A percentile compares a stretch with the other conserved stretches of the same genome.
Evolutionary conservation across 2,888 invertebrate genomes (phyloP).

Genomic region (Acholoe squamosa): DNA sequence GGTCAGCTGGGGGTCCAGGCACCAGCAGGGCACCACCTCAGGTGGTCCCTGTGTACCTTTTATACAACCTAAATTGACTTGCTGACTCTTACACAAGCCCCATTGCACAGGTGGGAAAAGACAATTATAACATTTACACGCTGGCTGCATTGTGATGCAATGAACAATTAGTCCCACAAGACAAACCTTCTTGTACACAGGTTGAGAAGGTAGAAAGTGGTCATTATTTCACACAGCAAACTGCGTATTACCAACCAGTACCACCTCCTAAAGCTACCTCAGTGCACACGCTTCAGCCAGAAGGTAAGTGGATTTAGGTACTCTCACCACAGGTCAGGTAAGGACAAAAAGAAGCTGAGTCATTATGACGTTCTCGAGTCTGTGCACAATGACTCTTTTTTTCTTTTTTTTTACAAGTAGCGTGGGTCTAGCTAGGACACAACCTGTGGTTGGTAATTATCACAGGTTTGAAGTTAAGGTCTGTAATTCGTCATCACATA

Average conservation of each 20-base stretch:
- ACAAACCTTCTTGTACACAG: not conserved
- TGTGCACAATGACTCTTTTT: too few species aligned
- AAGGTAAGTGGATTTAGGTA: not conserved
- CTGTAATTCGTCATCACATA: too few species aligned
- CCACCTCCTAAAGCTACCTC: not conserved
- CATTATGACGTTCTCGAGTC: too few species aligned
- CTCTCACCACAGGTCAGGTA: not conserved
- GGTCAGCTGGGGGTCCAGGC: not conserved
- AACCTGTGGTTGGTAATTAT: too few species aligned
- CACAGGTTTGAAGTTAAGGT: too few species aligned
- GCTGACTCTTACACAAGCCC: not conserved
- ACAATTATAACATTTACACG: not conserved
- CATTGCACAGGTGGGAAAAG: not conserved
- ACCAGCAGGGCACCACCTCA: too few species aligned
- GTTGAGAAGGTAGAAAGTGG: not conserved
- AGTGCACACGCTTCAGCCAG: not conserved
- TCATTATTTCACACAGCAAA: not conserved
- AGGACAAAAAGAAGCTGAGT: not conserved
- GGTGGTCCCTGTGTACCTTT: not conserved
- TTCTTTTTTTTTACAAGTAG: too few species aligned
- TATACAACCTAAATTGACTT: not conserved
- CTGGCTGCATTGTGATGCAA: not conserved
- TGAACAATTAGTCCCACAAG: conserved; percentile 11
- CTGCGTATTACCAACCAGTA: not conserved
- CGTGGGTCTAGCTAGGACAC: too few species aligned